Percentiles rank a stretch among this genome's conserved stretches.
phyloP scores from a whole-genome alignment of 1,140 invertebrate species.

The Drosophila jambulina region DNA sequence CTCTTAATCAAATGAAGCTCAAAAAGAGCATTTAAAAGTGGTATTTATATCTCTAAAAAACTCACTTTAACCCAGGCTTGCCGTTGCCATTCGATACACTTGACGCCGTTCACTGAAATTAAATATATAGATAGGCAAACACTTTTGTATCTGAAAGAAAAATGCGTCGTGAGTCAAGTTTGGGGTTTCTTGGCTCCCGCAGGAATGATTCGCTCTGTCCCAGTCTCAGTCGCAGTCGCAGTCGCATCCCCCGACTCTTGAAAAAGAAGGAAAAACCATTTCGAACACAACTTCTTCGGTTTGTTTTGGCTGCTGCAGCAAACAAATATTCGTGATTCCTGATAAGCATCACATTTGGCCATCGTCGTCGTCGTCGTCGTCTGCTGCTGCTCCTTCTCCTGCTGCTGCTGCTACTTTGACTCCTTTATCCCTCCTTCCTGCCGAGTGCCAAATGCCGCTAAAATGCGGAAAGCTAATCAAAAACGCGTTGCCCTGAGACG shows the following conservation, averaged over 20 bases:
- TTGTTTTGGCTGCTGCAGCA: constrained; percentile 65
- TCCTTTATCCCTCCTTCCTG: constrained; percentile 25
- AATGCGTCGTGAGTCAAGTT: constrained; percentile 82
- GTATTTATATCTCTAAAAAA: background rate
- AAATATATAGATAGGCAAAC: constrained; percentile 58
- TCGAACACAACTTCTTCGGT: constrained; percentile 77
- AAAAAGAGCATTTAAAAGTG: constrained; percentile 15
- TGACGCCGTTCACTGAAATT: constrained; percentile 67
- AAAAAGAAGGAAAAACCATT: constrained; percentile 44
- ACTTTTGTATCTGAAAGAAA: constrained; percentile 49
- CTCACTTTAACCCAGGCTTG: background rate
- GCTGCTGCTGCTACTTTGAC: constrained; percentile 49
- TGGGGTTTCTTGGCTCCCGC: constrained; percentile 67
- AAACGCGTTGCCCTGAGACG: constrained; percentile 76
- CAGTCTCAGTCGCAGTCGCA: background rate
- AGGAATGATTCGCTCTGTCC: constrained; percentile 49
- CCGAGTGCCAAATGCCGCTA: constrained; percentile 72
- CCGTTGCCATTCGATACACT: constrained; percentile 75
- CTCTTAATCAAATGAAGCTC: background rate
- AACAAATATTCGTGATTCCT: constrained; percentile 85
- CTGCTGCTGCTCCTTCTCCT: constrained; percentile 23
- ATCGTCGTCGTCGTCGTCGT: constrained; percentile 36
- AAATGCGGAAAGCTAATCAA: constrained; percentile 85
- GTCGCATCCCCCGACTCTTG: constrained; percentile 32
- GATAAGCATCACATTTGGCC: constrained; percentile 78